Conservation (phyloP, 2,113 vertebrate species). For the Rhynchomys soricoides region DNA sequence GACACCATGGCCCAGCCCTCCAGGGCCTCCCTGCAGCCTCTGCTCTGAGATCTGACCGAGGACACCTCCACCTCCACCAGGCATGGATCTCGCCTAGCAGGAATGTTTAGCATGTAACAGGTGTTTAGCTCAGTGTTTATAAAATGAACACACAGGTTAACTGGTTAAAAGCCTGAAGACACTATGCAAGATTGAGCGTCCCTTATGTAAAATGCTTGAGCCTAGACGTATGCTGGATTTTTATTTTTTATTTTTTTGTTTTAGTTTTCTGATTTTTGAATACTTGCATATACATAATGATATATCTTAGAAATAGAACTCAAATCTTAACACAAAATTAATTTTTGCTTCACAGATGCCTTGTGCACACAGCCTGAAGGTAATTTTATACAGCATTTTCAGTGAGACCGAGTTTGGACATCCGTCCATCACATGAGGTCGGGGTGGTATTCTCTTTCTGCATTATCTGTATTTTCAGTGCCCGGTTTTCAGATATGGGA, state of each 20-base stretch:
- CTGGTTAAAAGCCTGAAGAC: slow-evolving; percentile 34
- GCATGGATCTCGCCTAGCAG: neutral
- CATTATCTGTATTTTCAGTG: neutral
- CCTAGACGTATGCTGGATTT: neutral
- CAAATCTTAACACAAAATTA: neutral
- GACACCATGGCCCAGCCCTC: neutral
- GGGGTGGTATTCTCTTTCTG: neutral
- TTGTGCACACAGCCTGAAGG: neutral
- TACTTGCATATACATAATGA: neutral
- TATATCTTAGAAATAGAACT: neutral
- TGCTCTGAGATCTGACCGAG: neutral
- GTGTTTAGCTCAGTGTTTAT: slow-evolving; percentile 13
- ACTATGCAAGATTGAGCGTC: neutral
- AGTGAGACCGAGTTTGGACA: neutral
- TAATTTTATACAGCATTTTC: neutral
- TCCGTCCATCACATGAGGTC: neutral
- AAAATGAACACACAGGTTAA: slow-evolving; percentile 11
- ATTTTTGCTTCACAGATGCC: neutral
- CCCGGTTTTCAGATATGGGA: neutral
- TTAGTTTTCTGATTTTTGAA: neutral
- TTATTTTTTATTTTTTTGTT: too few species aligned
- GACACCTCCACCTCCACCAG: neutral
- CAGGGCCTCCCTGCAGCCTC: neutral
- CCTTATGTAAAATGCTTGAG: neutral
- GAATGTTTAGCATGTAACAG: slow-evolving; percentile 52